phyloP scores from a whole-genome alignment of 2,888 invertebrate genomes.

The Chymomyza procnemis region DNA sequence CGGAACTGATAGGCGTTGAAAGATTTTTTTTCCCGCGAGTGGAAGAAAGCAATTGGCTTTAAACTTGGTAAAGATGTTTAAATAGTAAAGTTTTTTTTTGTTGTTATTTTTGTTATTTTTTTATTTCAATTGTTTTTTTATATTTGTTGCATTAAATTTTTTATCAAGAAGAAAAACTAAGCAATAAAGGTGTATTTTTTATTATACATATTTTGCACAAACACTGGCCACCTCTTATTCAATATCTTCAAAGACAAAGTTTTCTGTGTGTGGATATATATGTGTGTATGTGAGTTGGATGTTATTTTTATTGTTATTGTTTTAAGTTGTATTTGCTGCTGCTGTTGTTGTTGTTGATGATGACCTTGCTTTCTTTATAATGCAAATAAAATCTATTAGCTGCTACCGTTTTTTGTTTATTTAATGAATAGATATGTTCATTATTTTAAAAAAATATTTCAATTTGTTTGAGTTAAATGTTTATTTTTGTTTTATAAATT shows the following conservation, averaged over 20 bases:
- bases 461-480: constrained; percentile 37
- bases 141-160: no score
- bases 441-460: constrained; percentile 42
- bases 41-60: constrained; percentile 33
- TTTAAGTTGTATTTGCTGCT: neutral
- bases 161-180: constrained; percentile 71
- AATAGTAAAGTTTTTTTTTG: constrained; percentile 27
- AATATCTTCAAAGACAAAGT: constrained; percentile 68
- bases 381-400: constrained; percentile 61
- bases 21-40: neutral
- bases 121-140: constrained; percentile 18
- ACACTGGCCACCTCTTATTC: constrained; percentile 75
- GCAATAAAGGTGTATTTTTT: constrained; percentile 73
- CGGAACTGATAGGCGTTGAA: neutral
- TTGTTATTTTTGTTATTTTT: constrained; percentile 34
- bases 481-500: constrained; percentile 28
- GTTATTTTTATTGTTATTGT: no score
- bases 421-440: neutral
- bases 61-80: constrained; percentile 33
- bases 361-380: constrained; percentile 15
- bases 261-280: constrained; percentile 18
- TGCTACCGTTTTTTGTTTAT: constrained; percentile 28
- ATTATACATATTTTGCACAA: constrained; percentile 73
- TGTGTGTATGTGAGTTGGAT: no score
- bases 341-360: no score